phyloP scores from a whole-genome alignment of 1,140 invertebrate genomes.

The Meloidogyne hapla region DNA sequence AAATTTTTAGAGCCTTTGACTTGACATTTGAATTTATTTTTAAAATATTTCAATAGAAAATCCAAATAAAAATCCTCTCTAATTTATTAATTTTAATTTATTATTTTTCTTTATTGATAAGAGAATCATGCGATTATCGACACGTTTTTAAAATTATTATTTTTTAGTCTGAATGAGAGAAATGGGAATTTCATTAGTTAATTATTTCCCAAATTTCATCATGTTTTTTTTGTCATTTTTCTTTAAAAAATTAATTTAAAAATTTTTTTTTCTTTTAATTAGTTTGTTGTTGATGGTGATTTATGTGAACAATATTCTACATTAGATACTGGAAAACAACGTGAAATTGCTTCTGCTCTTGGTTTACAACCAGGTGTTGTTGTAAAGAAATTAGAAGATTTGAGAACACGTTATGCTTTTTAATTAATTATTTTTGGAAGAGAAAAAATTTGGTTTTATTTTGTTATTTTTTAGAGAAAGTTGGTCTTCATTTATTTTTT shows the following conservation, averaged over 20 bases:
- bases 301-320: slow-evolving; percentile 98
- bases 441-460: neutral
- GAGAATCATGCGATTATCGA: neutral
- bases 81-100: neutral
- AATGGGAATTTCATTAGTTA: neutral
- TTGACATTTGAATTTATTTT: too few relatives aligned
- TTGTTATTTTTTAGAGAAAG: neutral
- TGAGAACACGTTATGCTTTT: slow-evolving; percentile 88
- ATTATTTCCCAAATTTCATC: neutral
- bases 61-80: too few relatives aligned
- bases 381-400: slow-evolving; percentile 89
- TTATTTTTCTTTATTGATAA: neutral
- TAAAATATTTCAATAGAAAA: too few relatives aligned
- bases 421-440: slow-evolving; percentile 67
- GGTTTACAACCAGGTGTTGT: slow-evolving; percentile 88
- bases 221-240: neutral
- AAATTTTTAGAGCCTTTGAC: too few relatives aligned
- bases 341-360: slow-evolving; percentile 87
- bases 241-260: slow-evolving; percentile 55
- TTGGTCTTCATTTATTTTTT: neutral
- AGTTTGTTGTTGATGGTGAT: slow-evolving; percentile 95
- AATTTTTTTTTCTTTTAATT: too few relatives aligned
- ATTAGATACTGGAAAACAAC: slow-evolving; percentile 87
- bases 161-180: neutral
- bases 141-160: neutral